A percentile compares a stretch with the other conserved stretches of the same genome.
phyloP scores from a whole-genome alignment of 2,888 invertebrate species.

The Ellobium chinense region DNA sequence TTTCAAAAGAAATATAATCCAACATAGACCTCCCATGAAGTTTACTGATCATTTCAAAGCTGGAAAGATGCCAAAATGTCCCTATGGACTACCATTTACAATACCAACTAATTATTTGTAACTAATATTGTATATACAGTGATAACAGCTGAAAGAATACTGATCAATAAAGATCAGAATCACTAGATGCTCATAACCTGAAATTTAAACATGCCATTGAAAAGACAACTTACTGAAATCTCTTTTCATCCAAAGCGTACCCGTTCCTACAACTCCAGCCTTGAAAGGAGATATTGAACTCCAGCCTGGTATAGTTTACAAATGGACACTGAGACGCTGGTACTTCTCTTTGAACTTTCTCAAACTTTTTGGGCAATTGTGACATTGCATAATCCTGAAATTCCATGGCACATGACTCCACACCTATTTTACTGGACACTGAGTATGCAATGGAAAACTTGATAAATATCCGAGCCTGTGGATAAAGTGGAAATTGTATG shows the following conservation, averaged over 20 bases:
- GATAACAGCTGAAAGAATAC: no score
- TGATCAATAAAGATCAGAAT: no score
- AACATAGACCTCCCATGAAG: no score
- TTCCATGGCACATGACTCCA: constrained; percentile 47
- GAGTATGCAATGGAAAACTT: constrained; percentile 43
- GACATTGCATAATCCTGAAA: constrained; percentile 21
- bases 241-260: constrained; percentile 29
- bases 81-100: no score
- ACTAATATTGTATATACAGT: no score
- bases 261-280: constrained; percentile 50
- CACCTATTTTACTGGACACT: constrained; percentile 21
- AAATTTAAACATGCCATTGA: no score
- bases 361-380: constrained; percentile 41
- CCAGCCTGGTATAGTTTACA: constrained; percentile 38
- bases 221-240: constrained; percentile 32
- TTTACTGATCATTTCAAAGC: no score
- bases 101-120: no score
- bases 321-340: constrained; percentile 30
- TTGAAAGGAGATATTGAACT: constrained; percentile 34
- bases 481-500: no score
- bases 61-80: no score
- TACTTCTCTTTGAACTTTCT: constrained; percentile 30
- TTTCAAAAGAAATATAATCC: no score
- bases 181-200: no score
- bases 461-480: constrained; percentile 51